A percentile compares a stretch with the other conserved stretches of the same genome.
These are phyloP conservation scores for Nomada goodeniana DNA, from an alignment of 2,888 invertebrate species.

Conservation along the genomic window DNA sequence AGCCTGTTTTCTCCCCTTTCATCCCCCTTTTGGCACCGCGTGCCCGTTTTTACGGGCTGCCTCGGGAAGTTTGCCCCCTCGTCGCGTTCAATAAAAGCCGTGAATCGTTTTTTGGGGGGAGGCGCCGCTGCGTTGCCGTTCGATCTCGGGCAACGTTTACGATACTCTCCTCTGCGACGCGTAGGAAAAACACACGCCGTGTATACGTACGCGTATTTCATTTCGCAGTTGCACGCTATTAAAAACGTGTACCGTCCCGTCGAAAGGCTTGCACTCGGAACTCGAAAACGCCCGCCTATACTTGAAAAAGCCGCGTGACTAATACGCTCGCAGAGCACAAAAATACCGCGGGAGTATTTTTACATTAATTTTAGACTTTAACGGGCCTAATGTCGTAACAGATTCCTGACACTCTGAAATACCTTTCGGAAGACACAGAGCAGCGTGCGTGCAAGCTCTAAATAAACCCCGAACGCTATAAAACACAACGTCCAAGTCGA, in stretches of 20 bases:
- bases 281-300: neutral
- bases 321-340: neutral
- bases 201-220: too few species aligned
- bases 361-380: conserved; percentile 37
- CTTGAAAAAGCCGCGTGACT: too few species aligned
- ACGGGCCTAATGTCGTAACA: conserved; percentile 42
- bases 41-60: conserved; percentile 43
- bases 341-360: conserved; percentile 1
- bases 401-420: conserved; percentile 49
- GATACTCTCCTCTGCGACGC: neutral
- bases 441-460: conserved; percentile 39
- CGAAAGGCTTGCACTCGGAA: neutral
- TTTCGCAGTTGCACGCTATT: neutral
- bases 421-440: conserved; percentile 40
- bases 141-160: conserved; percentile 31
- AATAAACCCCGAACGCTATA: conserved; percentile 56
- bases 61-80: conserved; percentile 34
- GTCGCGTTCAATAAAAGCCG: conserved; percentile 50
- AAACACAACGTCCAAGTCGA: conserved; percentile 50
- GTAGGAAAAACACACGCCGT: neutral
- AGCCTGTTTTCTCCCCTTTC: conserved; percentile 49
- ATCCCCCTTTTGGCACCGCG: conserved; percentile 61
- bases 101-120: conserved; percentile 45
- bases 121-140: conserved; percentile 15
- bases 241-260: neutral